Evolutionary conservation across 2,888 invertebrate species (phyloP).

Genomic region (Mamestra brassicae): DNA sequence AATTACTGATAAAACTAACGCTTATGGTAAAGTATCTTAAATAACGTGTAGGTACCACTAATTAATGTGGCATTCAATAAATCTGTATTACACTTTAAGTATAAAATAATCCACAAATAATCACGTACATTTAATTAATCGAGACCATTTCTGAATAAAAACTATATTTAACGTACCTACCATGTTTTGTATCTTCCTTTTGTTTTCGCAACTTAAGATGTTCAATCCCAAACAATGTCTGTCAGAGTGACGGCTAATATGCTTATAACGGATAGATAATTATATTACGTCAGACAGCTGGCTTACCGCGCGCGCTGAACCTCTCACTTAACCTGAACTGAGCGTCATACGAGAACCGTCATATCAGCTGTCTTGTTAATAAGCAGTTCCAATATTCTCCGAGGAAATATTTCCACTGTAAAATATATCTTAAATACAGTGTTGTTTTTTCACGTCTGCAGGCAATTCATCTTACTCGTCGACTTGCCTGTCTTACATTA

Average conservation of each 20-base stretch:
- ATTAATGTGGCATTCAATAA: background rate
- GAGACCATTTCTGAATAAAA: background rate
- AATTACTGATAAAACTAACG: background rate
- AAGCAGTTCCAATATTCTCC: constrained; percentile 33
- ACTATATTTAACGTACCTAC: too few species aligned
- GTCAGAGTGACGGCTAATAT: constrained; percentile 27
- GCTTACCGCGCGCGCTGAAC: constrained; percentile 32
- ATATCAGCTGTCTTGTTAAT: constrained; percentile 48
- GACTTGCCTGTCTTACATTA: constrained; percentile 47
- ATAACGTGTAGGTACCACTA: background rate
- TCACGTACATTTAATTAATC: background rate
- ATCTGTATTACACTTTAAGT: background rate
- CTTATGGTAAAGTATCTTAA: background rate
- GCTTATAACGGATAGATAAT: constrained; percentile 38
- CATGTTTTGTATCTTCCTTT: background rate
- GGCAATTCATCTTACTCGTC: constrained; percentile 44
- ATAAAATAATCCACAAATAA: too few species aligned
- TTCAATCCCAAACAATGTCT: constrained; percentile 15
- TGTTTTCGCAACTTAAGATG: constrained; percentile 10
- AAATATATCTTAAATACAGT: constrained; percentile 15
- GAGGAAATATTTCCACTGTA: constrained; percentile 17
- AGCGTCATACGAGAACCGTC: constrained; percentile 35
- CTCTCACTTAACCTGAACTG: constrained; percentile 45
- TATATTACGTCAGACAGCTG: constrained; percentile 43
- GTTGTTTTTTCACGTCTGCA: constrained; percentile 18